Percentiles rank a stretch among this genome's conserved stretches.
Evolutionary conservation across 2,888 invertebrate genomes (phyloP).

Genomic region (Cepaea hortensis): DNA sequence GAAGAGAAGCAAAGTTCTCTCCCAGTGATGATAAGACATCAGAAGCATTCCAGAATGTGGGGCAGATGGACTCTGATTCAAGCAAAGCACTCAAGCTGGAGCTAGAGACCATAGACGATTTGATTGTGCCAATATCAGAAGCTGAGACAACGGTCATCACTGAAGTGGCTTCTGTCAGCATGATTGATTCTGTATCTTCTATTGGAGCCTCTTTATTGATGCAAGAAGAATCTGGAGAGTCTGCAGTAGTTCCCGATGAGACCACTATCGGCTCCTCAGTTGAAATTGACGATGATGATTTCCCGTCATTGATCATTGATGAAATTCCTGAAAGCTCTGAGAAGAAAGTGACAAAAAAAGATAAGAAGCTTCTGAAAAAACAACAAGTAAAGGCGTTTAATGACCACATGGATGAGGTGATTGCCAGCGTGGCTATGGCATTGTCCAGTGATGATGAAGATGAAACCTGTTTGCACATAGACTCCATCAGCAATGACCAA

Average conservation of each 20-base stretch:
- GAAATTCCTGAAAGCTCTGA: slow-evolving; percentile 45
- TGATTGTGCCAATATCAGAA: slow-evolving; percentile 47
- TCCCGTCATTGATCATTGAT: slow-evolving; percentile 47
- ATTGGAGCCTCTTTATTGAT: neutral
- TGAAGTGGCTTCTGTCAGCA: slow-evolving; percentile 18
- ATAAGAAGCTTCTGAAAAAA: slow-evolving; percentile 48
- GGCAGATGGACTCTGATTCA: slow-evolving; percentile 2
- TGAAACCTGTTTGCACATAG: slow-evolving; percentile 26
- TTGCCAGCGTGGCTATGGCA: slow-evolving; percentile 48
- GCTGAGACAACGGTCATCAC: slow-evolving; percentile 47
- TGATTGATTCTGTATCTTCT: neutral
- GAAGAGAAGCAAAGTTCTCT: slow-evolving; percentile 25
- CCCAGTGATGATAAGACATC: slow-evolving; percentile 13
- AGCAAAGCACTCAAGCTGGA: slow-evolving; percentile 32
- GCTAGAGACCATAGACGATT: slow-evolving; percentile 33
- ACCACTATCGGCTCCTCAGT: slow-evolving; percentile 43
- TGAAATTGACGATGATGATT: slow-evolving; percentile 47
- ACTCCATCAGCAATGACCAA: slow-evolving; percentile 26
- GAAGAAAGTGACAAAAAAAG: slow-evolving; percentile 38
- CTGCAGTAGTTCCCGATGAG: slow-evolving; percentile 29
- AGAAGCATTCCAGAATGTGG: neutral
- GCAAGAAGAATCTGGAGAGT: slow-evolving; percentile 14
- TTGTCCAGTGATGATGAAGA: slow-evolving; percentile 47
- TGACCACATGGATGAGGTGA: slow-evolving; percentile 50
- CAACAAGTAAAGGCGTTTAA: slow-evolving; percentile 46